Base-by-base conservation (phyloP, 2,113 vertebrate species). In the Xenopus borealis region DNA sequence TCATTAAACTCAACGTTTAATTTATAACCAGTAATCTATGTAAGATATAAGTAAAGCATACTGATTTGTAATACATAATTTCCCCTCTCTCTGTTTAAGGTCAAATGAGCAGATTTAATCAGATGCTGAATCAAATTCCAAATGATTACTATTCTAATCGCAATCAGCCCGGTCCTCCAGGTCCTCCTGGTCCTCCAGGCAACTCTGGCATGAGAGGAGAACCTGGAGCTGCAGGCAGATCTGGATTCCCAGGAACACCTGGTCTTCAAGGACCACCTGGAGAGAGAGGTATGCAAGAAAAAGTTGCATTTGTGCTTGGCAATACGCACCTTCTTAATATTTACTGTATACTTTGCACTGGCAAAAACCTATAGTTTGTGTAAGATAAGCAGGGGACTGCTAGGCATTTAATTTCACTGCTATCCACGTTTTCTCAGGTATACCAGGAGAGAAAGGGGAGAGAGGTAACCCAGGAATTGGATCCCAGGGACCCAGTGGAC, bases 91-190 rank as follows among this genome's bases (percentile, higher is more conserved):
- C 66, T 9, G 10, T 75, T 80, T 63, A 85, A 98, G 97, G 91
- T 55, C 96, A 98, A 87, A 98, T 98, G 95, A 89, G 79, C 73
- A 92, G 95, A n/a, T 92, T 98, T 82, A 95, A 91, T 82, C 90
- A 94, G 63, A 88, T 98, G 85, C 80, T 99, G 81, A 98, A 98
- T 87, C 96, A 98, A 87, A 97, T 98, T 80, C 97, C 97, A 0
- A 97, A 91, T 0, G 88, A 89, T 74, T 91, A 95, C 74, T 92
- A 94, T 79, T 93, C 89, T 16, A 93, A 59, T 71, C 89, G 91
- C 71, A 95, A 92, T 76, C 93, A 88, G 72, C 95, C 95, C 0
- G 97, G 97, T 10, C 95, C 96, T 0, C 80, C 95, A 0, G 97
- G 97, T 0, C 93, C 94, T 0, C 89, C 95, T 0, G 96, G 97